Evolutionary conservation across 2,888 invertebrate genomes (phyloP).

Genomic region (Latrodectus hesperus): DNA sequence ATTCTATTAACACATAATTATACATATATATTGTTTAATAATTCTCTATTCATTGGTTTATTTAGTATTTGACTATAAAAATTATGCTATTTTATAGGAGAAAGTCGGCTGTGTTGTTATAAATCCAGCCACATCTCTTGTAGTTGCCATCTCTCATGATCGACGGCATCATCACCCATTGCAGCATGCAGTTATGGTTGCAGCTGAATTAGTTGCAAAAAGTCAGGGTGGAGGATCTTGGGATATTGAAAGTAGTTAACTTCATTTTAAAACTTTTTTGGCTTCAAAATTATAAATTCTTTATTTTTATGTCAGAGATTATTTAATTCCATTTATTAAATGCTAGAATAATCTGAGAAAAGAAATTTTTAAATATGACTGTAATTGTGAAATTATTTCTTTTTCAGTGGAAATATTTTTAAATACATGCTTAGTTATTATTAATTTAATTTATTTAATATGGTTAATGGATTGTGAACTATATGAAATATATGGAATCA

Average conservation of each 20-base stretch:
- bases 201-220: slow-evolving; percentile 88
- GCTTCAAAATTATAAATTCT: no score
- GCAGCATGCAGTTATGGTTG: slow-evolving; percentile 89
- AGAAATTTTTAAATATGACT: no score
- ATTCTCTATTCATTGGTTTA: neutral
- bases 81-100: slow-evolving; percentile 9
- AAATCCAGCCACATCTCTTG: slow-evolving; percentile 82
- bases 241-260: slow-evolving; percentile 64
- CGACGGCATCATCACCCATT: slow-evolving; percentile 80
- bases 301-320: no score
- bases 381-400: no score
- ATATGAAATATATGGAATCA: no score
- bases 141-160: slow-evolving; percentile 81
- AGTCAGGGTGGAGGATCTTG: slow-evolving; percentile 87
- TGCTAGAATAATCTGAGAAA: no score
- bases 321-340: no score
- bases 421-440: no score
- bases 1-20: neutral
- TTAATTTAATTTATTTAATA: no score
- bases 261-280: neutral
- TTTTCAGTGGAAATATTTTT: no score
- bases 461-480: no score
- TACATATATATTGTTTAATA: neutral
- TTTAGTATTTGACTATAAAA: neutral
- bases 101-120: slow-evolving; percentile 80